Evolutionary conservation across 1,140 invertebrate species (phyloP).

Genomic region (Drosophila orosa): DNA sequence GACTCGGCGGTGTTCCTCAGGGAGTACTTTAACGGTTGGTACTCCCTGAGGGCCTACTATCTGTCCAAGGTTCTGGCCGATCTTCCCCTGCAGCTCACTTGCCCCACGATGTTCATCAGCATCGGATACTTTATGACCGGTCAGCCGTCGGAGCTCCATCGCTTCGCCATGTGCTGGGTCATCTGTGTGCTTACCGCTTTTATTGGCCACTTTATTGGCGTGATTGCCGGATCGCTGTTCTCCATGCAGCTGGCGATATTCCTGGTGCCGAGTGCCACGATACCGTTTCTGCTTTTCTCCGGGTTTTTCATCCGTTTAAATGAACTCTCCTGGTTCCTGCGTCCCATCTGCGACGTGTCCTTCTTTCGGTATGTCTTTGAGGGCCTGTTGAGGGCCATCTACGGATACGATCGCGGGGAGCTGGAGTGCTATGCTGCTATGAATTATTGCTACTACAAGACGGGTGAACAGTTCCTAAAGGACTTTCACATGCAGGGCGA

Average conservation of each 20-base stretch:
- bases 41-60: constrained; percentile 92
- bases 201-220: constrained; percentile 91
- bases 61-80: constrained; percentile 94
- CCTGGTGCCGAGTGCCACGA: constrained; percentile 91
- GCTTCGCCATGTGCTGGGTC: constrained; percentile 89
- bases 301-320: constrained; percentile 93
- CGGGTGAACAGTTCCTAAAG: constrained; percentile 84
- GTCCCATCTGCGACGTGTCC: constrained; percentile 89
- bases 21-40: constrained; percentile 96
- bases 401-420: constrained; percentile 87
- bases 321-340: constrained; percentile 90
- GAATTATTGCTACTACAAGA: constrained; percentile 84
- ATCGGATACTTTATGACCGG: constrained; percentile 93
- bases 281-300: constrained; percentile 93
- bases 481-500: constrained; percentile 84
- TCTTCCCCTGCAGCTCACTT: constrained; percentile 91
- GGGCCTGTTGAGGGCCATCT: constrained; percentile 90
- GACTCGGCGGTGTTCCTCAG: constrained; percentile 94
- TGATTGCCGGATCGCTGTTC: constrained; percentile 90
- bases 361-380: constrained; percentile 94
- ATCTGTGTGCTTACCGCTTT: constrained; percentile 90
- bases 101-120: constrained; percentile 89
- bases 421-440: constrained; percentile 85
- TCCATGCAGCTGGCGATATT: constrained; percentile 91
- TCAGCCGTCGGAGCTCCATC: constrained; percentile 88